Base-by-base conservation (phyloP, 2,888 invertebrate genomes). In the Aricia artaxerxes region DNA sequence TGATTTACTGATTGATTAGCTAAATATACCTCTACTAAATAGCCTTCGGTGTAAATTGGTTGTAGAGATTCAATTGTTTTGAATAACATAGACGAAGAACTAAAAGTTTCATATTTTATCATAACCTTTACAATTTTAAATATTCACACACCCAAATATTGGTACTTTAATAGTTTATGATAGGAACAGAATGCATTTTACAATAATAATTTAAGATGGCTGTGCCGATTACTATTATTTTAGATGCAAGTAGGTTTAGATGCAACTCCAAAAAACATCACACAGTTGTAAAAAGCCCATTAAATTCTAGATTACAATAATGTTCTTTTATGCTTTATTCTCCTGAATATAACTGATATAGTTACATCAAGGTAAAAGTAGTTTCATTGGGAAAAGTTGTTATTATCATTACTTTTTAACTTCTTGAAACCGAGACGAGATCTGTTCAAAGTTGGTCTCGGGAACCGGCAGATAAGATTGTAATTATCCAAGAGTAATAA, bases 371-470 rank as follows among this genome's bases (percentile, higher is more conserved):
- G 35, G 13, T 13, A 5, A 61, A 35, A 69, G 38, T 35, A 38
- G 69, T 69, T 69, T 69, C 16, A 69, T 69, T 35, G 35, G 69
- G 13, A 13, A 13, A 69, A 35, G 69, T 69, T 31, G 64, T 31
- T 64, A 38, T 35, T 11, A 69, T 69, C 64, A 69, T 69, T 31
- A 69, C 64, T 69, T 69, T 69, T 69, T 35, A 69, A 69, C 64
- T 31, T 35, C 35, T 13, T 69, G 24, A 64, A 64, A 64, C 64
- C 64, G 64, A 64, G 64, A 64, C 13, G 64, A 69, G 31, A 69
- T 3, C 35, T 69, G 31, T 35, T 9, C 11, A 35, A 31, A 69
- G 64, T 69, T 31, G 11, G 64, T 35, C 64, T 69, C 5, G 11
- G 4, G 4, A 13, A 69, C 11, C 31, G 64, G 31, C 64, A 69